Conservation (phyloP, 2,888 invertebrate genomes). For the Junonia oenone region DNA sequence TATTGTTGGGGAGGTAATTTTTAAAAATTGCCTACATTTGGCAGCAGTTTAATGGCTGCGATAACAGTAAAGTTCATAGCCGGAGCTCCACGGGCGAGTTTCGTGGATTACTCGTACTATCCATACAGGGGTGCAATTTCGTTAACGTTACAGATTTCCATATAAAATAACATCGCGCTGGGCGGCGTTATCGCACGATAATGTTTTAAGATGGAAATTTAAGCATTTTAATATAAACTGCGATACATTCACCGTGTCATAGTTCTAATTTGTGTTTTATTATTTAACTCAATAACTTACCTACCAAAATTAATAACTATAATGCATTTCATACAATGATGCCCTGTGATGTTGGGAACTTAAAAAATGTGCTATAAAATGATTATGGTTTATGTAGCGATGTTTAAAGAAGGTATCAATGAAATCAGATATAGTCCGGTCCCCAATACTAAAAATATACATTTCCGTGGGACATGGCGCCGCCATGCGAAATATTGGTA, state of each 20-base stretch:
- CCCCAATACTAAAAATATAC: too few species aligned
- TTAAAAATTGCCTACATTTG: conserved; percentile 70
- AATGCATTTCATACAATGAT: too few species aligned
- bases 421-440: too few species aligned
- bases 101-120: conserved; percentile 61
- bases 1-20: conserved; percentile 64
- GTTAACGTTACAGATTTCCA: conserved; percentile 60
- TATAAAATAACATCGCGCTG: conserved; percentile 38
- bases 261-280: neutral
- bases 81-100: conserved; percentile 61
- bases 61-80: conserved; percentile 77
- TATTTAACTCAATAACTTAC: too few species aligned
- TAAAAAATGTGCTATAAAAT: too few species aligned
- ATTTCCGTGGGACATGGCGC: too few species aligned
- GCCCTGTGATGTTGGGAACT: too few species aligned
- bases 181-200: conserved; percentile 26
- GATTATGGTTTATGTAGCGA: too few species aligned
- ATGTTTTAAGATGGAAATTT: conserved; percentile 18
- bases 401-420: too few species aligned
- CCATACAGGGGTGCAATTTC: conserved; percentile 61
- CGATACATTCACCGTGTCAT: neutral
- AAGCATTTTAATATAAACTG: conserved; percentile 7
- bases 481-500: too few species aligned
- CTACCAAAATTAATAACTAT: too few species aligned
- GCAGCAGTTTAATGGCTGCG: conserved; percentile 65